Evolutionary conservation across 2,888 invertebrate genomes (phyloP).

Genomic region (Encarsia formosa): DNA sequence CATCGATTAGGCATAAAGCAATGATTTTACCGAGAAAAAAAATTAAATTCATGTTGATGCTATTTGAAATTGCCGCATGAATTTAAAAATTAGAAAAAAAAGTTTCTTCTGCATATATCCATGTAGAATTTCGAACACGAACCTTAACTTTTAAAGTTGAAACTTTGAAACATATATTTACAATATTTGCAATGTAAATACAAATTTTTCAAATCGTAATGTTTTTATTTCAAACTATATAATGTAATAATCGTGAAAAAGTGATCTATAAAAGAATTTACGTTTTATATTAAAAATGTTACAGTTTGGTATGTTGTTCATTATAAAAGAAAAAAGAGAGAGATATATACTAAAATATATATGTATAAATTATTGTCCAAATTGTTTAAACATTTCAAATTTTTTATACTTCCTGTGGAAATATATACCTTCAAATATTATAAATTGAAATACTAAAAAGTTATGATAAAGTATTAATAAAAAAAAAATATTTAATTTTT

Average conservation of each 20-base stretch:
- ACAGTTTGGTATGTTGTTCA: constrained; percentile 11
- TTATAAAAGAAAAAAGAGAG: constrained; percentile 5
- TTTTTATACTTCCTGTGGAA: constrained; percentile 15
- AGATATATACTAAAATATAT: background rate
- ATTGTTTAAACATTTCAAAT: background rate
- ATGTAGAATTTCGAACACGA: constrained; percentile 25
- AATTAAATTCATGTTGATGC: constrained; percentile 5
- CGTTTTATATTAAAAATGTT: constrained; percentile 7
- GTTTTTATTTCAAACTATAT: constrained; percentile 4
- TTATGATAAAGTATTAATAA: background rate
- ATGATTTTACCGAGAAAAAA: constrained; percentile 17
- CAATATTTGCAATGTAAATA: constrained; percentile 14
- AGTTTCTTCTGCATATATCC: constrained; percentile 17
- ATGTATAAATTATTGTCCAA: constrained; percentile 10
- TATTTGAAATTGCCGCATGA: constrained; percentile 6
- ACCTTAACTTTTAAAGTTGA: constrained; percentile 13
- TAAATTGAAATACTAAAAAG: background rate
- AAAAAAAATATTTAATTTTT: constrained; percentile 10
- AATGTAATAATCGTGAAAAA: constrained; percentile 2
- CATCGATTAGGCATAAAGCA: constrained; percentile 24
- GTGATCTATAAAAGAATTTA: constrained; percentile 8
- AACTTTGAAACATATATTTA: constrained; percentile 4
- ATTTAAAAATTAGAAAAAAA: constrained; percentile 19
- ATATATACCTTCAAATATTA: background rate
- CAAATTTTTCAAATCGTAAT: constrained; percentile 6